Percentiles rank a stretch among this genome's conserved stretches.
These are phyloP conservation scores for Parotocinclus haroldoi DNA, from an alignment of 2,797 vertebrate species.

Conservation along the genomic window DNA sequence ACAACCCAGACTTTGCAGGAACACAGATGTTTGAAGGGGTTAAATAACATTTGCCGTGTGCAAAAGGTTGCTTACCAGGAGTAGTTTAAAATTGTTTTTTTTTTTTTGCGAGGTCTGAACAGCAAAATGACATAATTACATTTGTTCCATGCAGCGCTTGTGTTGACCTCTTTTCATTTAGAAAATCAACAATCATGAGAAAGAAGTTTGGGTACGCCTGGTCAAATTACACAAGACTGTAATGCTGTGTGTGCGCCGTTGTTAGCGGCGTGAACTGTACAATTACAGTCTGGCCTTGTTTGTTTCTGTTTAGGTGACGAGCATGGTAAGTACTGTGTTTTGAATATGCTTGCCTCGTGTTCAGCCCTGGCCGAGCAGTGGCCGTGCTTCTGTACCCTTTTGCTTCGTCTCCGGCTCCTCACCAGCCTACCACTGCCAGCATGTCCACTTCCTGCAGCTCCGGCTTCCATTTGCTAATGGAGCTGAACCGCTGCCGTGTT, in stretches of 20 bases:
- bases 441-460: constrained; percentile 72
- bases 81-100: too few species aligned
- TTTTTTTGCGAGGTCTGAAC: too few species aligned
- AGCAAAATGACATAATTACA: too few species aligned
- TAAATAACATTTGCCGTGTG: too few species aligned
- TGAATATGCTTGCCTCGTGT: constrained; percentile 63
- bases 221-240: not conserved
- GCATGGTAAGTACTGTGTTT: constrained; percentile 91
- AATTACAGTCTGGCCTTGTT: constrained; percentile 61
- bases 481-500: constrained; percentile 9
- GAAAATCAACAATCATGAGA: too few species aligned
- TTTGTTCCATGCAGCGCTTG: too few species aligned
- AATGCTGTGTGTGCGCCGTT: not conserved
- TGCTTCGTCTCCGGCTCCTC: constrained; percentile 23
- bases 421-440: constrained; percentile 68
- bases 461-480: constrained; percentile 44
- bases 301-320: constrained; percentile 94
- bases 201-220: too few species aligned
- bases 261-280: constrained; percentile 24
- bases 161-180: too few species aligned
- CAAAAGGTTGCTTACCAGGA: too few species aligned
- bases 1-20: too few species aligned
- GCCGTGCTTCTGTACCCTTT: constrained; percentile 46
- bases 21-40: too few species aligned
- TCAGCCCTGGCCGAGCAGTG: constrained; percentile 58